Conservation (phyloP, 2,888 invertebrate genomes). For the Lathronympha strigana region DNA sequence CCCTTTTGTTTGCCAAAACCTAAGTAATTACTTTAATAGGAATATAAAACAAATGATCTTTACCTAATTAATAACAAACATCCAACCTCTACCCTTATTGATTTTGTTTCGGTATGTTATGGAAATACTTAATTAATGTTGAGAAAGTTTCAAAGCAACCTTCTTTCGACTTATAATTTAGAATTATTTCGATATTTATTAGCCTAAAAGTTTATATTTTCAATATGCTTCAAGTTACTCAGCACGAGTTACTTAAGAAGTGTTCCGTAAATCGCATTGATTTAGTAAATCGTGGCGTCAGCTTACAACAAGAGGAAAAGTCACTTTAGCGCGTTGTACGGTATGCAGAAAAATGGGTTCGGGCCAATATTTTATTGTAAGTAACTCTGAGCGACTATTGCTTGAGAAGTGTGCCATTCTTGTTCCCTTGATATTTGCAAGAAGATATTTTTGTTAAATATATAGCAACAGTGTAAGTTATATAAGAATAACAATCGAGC, state of each 20-base stretch:
- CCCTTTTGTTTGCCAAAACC: too few relatives aligned
- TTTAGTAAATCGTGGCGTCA: slow-evolving; percentile 58
- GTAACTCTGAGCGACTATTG: too few relatives aligned
- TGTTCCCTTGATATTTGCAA: too few relatives aligned
- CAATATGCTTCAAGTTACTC: slow-evolving; percentile 5
- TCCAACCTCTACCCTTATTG: slow-evolving; percentile 1
- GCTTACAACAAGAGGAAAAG: slow-evolving; percentile 31
- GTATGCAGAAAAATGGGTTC: slow-evolving; percentile 6
- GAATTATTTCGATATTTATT: slow-evolving; percentile 12
- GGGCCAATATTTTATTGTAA: not conserved
- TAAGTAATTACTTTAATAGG: too few relatives aligned
- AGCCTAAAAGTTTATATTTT: slow-evolving; percentile 5
- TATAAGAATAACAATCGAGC: too few relatives aligned
- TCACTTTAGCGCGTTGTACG: slow-evolving; percentile 8
- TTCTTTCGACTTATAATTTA: slow-evolving; percentile 6
- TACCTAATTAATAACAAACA: not conserved
- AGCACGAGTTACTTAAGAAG: slow-evolving; percentile 2
- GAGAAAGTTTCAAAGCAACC: slow-evolving; percentile 6
- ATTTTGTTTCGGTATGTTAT: not conserved
- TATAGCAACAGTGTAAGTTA: too few relatives aligned
- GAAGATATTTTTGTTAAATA: too few relatives aligned
- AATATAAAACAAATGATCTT: too few relatives aligned
- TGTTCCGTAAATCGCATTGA: slow-evolving; percentile 60
- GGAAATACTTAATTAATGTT: slow-evolving; percentile 17
- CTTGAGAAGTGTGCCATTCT: too few relatives aligned